These are phyloP conservation scores for Oryzias javanicus DNA, from an alignment of 2,113 vertebrate species.

Conservation along the genomic window DNA sequence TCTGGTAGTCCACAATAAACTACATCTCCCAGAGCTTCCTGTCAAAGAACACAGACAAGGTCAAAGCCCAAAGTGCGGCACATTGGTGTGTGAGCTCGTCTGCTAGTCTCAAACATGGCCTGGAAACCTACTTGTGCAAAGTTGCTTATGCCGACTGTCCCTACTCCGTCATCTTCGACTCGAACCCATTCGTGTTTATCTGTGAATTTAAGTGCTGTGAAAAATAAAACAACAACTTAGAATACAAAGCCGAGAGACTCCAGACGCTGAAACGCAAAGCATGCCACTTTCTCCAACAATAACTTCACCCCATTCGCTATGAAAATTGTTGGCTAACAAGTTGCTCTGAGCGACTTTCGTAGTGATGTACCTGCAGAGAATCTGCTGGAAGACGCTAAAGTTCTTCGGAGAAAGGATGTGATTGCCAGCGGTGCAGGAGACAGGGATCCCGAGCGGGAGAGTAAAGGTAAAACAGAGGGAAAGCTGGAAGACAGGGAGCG, in stretches of 20 bases:
- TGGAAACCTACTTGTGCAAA: constrained; percentile 88
- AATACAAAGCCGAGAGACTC: neutral
- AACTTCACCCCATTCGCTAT: constrained; percentile 1
- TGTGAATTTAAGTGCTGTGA: constrained; percentile 91
- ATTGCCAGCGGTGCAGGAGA: constrained; percentile 32
- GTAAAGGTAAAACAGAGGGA: constrained; percentile 50
- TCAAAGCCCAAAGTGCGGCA: constrained; percentile 4
- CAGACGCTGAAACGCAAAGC: neutral
- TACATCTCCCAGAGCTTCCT: constrained; percentile 96
- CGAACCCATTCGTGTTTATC: constrained; percentile 97
- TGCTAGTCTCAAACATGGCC: neutral
- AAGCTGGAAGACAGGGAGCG: constrained; percentile 68
- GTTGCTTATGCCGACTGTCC: constrained; percentile 95
- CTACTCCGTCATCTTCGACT: constrained; percentile 87
- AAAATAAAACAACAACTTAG: constrained; percentile 60
- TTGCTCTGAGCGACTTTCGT: neutral
- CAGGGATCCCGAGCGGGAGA: constrained; percentile 31
- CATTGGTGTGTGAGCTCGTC: too few relatives aligned
- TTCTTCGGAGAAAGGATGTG: constrained; percentile 45
- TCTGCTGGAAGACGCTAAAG: constrained; percentile 56
- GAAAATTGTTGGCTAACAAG: constrained; percentile 18
- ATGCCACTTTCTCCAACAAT: constrained; percentile 30
- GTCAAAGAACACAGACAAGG: constrained; percentile 2
- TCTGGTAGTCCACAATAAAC: constrained; percentile 98
- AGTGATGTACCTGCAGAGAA: constrained; percentile 65